Conservation (phyloP, 2,888 invertebrate genomes). For the Liodrosophila aerea region DNA sequence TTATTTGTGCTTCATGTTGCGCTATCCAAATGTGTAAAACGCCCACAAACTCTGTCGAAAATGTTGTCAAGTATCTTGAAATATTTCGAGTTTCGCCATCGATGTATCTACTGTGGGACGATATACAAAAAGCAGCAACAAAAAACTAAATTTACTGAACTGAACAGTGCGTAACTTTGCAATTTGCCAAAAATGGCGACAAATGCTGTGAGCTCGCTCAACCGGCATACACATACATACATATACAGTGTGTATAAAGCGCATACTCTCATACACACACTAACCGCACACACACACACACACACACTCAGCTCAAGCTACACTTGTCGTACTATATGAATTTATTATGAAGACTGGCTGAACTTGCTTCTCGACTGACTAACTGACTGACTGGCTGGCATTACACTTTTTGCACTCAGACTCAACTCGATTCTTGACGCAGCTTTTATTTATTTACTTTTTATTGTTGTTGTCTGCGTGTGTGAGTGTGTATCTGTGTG, state of each 20-base stretch:
- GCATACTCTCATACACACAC: too few species aligned
- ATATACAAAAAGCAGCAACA: conserved; percentile 24
- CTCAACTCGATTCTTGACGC: conserved; percentile 30
- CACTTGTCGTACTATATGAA: conserved; percentile 31
- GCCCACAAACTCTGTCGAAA: conserved; percentile 48
- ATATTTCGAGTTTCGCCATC: conserved; percentile 25
- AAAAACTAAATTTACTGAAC: conserved; percentile 27
- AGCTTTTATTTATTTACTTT: conserved; percentile 24
- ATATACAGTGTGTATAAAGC: too few species aligned
- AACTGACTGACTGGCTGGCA: conserved; percentile 33
- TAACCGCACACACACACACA: background rate
- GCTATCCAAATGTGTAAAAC: conserved; percentile 44
- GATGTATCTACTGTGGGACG: conserved; percentile 45
- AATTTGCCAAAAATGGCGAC: conserved; percentile 66
- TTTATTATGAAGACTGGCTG: conserved; percentile 44
- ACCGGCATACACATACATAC: conserved; percentile 16
- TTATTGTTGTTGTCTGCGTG: conserved; percentile 29
- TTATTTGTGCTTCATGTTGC: conserved; percentile 23
- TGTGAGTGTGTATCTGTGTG: conserved; percentile 30
- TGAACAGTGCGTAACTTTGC: conserved; percentile 58
- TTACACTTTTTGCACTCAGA: conserved; percentile 46
- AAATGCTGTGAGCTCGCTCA: conserved; percentile 44
- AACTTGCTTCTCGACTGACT: conserved; percentile 37
- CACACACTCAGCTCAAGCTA: conserved; percentile 6
- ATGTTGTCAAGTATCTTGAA: conserved; percentile 21